phyloP scores from a whole-genome alignment of 37 sponge, comb jelly and placozoan genomes.

The Agelas oroides region DNA sequence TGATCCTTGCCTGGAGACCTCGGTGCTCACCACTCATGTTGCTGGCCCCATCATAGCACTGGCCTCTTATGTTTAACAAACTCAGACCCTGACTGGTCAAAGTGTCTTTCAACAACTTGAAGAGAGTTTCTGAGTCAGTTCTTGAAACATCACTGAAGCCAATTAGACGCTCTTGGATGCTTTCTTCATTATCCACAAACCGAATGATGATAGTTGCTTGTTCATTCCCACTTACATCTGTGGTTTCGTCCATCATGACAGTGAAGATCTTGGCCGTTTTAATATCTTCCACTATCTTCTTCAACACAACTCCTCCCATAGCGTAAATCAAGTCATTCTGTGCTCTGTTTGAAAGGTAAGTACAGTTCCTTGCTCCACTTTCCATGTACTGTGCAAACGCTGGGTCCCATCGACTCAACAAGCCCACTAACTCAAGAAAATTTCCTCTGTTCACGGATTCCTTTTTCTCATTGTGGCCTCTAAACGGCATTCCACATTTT shows the following conservation, averaged over 20 bases:
- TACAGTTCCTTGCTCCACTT: constrained; percentile 12
- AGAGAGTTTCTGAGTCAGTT: background rate
- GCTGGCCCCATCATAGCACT: too few species aligned
- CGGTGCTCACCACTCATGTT: too few species aligned
- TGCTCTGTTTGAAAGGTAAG: constrained; percentile 6
- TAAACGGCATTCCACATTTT: too few species aligned
- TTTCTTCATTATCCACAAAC: background rate
- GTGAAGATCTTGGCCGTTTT: background rate
- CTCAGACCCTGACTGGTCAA: background rate
- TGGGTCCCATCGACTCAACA: constrained; percentile 57
- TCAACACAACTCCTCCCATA: constrained; percentile 8
- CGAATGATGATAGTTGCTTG: constrained; percentile 1
- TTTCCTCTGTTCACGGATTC: constrained; percentile 71
- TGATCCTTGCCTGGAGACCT: too few species aligned
- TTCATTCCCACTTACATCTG: constrained; percentile 1
- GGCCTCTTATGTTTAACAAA: background rate
- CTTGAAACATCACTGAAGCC: background rate
- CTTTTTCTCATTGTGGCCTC: too few species aligned
- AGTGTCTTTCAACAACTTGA: background rate
- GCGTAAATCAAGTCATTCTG: constrained; percentile 1
- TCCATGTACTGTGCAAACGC: constrained; percentile 20
- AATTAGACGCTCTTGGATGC: constrained; percentile 15
- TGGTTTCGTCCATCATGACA: constrained; percentile 13
- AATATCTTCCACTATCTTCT: constrained; percentile 3
- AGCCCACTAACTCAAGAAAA: constrained; percentile 32